A percentile compares a stretch with the other conserved stretches of the same genome.
Evolutionary conservation across 1,140 invertebrate species (phyloP).

Genomic region (Drepana arcuata): DNA sequence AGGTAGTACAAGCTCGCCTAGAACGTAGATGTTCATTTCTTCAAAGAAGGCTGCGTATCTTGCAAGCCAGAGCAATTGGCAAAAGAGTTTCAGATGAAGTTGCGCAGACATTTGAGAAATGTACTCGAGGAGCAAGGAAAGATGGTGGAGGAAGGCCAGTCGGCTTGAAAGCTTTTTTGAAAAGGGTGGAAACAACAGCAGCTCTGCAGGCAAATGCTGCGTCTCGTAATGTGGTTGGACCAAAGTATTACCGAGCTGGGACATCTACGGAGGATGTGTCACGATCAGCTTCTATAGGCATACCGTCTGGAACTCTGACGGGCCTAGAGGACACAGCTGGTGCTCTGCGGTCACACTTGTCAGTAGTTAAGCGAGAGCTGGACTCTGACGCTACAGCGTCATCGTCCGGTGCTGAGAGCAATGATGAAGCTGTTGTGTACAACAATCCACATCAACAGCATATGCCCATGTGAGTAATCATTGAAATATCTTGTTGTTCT

Average conservation of each 20-base stretch:
- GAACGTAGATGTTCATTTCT: slow-evolving; percentile 80
- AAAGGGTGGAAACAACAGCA: slow-evolving; percentile 52
- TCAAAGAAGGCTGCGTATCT: slow-evolving; percentile 79
- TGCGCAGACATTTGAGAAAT: slow-evolving; percentile 80
- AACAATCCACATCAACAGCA: slow-evolving; percentile 83
- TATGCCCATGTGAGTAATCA: slow-evolving; percentile 82
- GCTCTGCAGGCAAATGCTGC: slow-evolving; percentile 54
- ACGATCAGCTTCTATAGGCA: slow-evolving; percentile 50
- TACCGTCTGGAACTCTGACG: slow-evolving; percentile 61
- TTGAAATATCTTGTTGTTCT: slow-evolving; percentile 3
- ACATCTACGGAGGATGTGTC: slow-evolving; percentile 72
- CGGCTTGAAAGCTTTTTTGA: slow-evolving; percentile 49
- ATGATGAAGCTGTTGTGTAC: slow-evolving; percentile 89
- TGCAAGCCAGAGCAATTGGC: slow-evolving; percentile 81
- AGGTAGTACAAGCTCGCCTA: slow-evolving; percentile 75
- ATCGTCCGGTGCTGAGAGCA: slow-evolving; percentile 94
- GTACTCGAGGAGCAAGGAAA: slow-evolving; percentile 46
- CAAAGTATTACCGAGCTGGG: slow-evolving; percentile 75
- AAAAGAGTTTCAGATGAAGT: slow-evolving; percentile 84
- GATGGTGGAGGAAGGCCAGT: slow-evolving; percentile 45
- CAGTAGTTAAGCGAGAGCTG: slow-evolving; percentile 79
- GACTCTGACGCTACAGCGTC: slow-evolving; percentile 95
- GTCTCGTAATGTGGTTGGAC: slow-evolving; percentile 39
- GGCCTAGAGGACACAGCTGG: slow-evolving; percentile 79
- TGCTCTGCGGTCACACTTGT: slow-evolving; percentile 78